phyloP scores from a whole-genome alignment of 2,113 vertebrate species.

The Tychaedon coryphoeus region DNA sequence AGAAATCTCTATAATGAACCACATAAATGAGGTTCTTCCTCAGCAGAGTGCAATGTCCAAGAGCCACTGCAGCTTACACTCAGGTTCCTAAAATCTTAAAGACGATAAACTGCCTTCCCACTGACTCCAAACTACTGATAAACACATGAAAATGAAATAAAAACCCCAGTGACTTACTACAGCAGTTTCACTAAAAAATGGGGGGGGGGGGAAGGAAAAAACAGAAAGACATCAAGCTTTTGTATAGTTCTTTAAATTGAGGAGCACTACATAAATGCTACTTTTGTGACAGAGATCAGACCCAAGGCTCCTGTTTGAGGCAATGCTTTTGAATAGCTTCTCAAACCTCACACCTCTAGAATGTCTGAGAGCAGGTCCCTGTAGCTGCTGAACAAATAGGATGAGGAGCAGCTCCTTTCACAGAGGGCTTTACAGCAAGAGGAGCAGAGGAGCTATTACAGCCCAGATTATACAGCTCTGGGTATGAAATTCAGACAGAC shows the following conservation, averaged over 20 bases:
- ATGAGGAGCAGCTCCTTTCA: background rate
- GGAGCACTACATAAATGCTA: background rate
- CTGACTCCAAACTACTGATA: background rate
- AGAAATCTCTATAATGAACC: background rate
- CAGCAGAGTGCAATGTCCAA: background rate
- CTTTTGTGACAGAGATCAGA: background rate
- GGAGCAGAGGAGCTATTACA: background rate
- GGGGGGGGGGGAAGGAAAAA: fast-evolving
- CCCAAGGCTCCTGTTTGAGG: background rate
- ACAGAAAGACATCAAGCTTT: background rate
- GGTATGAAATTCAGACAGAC: background rate
- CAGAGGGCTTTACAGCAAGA: background rate
- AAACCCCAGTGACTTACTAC: background rate
- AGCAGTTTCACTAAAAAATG: background rate
- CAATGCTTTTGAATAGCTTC: background rate
- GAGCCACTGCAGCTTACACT: background rate
- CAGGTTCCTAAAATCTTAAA: background rate
- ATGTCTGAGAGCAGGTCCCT: background rate
- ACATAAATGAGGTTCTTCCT: background rate
- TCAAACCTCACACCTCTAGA: background rate
- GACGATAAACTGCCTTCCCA: background rate
- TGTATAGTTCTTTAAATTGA: background rate
- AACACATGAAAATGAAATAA: background rate
- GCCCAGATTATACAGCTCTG: background rate
- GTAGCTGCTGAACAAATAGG: background rate